Evolutionary conservation across 2,888 invertebrate genomes (phyloP).

Genomic region (Syrista parreyssii): DNA sequence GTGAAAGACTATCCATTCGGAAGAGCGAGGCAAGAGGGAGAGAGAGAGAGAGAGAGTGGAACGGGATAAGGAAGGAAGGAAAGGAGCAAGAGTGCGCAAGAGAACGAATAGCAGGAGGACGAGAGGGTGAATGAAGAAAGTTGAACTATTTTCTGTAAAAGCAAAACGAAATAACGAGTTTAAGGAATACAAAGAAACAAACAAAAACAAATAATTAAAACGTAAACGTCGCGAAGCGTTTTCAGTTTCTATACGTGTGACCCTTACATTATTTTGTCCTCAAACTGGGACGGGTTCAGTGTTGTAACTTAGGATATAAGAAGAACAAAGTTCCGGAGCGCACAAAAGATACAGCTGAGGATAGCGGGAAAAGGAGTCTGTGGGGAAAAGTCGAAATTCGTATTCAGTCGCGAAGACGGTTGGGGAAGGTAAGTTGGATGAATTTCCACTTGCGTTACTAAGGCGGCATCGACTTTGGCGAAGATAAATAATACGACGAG

Average conservation of each 20-base stretch:
- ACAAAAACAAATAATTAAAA: conserved; percentile 14
- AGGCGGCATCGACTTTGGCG: neutral
- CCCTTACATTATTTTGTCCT: conserved; percentile 64
- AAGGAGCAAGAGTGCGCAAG: conserved; percentile 13
- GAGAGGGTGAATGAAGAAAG: conserved; percentile 16
- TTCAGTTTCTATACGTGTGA: conserved; percentile 47
- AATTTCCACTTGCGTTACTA: neutral
- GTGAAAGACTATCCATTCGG: conserved; percentile 1
- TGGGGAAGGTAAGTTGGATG: neutral
- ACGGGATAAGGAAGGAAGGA: conserved; percentile 10
- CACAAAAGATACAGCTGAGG: conserved; percentile 34
- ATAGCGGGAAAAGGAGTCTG: conserved; percentile 1
- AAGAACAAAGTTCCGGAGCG: conserved; percentile 52
- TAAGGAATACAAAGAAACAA: conserved; percentile 17
- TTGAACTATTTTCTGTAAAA: conserved; percentile 30
- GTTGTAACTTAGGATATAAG: conserved; percentile 64
- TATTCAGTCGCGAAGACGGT: neutral
- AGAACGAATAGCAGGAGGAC: conserved; percentile 12
- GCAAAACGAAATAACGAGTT: conserved; percentile 4
- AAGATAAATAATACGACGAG: neutral
- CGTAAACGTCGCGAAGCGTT: conserved; percentile 10
- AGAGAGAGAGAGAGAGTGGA: conserved; percentile 9
- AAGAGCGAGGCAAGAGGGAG: conserved; percentile 4
- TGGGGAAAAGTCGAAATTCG: neutral
- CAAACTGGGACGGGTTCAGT: conserved; percentile 60